Base-by-base conservation (phyloP, 2,113 vertebrate species). In the Rallus limicola region DNA sequence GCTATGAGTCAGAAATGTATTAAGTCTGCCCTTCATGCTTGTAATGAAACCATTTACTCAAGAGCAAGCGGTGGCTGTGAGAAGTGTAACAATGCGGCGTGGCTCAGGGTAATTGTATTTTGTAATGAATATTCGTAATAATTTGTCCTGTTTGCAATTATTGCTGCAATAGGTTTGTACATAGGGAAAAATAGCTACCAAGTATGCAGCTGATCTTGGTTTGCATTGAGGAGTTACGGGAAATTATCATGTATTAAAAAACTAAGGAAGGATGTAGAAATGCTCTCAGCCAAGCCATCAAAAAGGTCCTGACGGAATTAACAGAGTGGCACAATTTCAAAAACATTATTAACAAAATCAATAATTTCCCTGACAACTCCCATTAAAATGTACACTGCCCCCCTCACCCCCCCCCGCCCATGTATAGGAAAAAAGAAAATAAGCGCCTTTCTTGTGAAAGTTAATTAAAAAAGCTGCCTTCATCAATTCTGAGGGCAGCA, bases 321-420 rank as follows among this genome's bases (percentile, higher is more conserved):
- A 93, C 53, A 87, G 96, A 97, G 97, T 55, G 88, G 82, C 82
- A 79, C 72, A 29, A 96, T 97, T 97, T 95, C 77, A 98, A 94
- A 97, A 95, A 77, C 90, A 86, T 96, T 97, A 90, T 71, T 90
- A 91, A 92, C 17, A 74, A 90, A 97, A 97, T 98, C 97, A 96
- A 93, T 98, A 96, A 90, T 93, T 94, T 68, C 71, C 75, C 75
- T 94, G 91, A 95, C 92, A 96, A 48, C 40, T 92, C 53, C 52
- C 68, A 91, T 98, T 96, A 96, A 94, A 96, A 96, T 91, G 94
- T 80, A 82, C 87, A 83, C 64, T 59, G 85, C 92, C 90, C n/a
- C n/a, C n/a, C n/a, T n/a, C 42, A 36, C 36, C 36, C 36, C 92
- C 87, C 77, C 80, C 34, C 82, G 42, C 48, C 81, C 50, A 60